These are phyloP conservation scores for Onychostoma macrolepis DNA, from an alignment of 2,113 vertebrate genomes.

Conservation along the genomic window DNA sequence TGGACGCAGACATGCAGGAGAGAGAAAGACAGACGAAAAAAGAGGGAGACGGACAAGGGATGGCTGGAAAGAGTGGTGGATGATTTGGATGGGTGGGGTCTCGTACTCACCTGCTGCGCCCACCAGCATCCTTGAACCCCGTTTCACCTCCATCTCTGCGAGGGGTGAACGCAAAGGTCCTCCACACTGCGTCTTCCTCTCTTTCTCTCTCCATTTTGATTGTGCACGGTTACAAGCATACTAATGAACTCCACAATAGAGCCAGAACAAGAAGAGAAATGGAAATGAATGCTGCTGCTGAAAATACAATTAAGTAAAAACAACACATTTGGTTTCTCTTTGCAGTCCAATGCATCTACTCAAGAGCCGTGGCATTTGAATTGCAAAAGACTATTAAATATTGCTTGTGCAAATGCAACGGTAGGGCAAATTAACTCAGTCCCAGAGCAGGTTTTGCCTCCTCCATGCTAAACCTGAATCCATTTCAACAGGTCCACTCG, in stretches of 20 bases:
- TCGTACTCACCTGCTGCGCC: constrained; percentile 41
- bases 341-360: constrained; percentile 4
- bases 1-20: constrained; percentile 72
- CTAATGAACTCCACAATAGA: constrained; percentile 16
- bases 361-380: constrained; percentile 25
- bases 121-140: neutral
- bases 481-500: neutral
- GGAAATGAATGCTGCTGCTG: constrained; percentile 26
- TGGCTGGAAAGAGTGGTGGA: constrained; percentile 13
- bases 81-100: constrained; percentile 54
- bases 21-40: constrained; percentile 39
- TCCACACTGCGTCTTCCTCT: neutral
- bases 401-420: constrained; percentile 1
- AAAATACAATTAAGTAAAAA: constrained; percentile 46
- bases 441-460: neutral
- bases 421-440: constrained; percentile 1
- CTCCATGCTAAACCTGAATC: neutral
- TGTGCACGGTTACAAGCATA: constrained; percentile 10
- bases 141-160: neutral
- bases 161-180: constrained; percentile 10
- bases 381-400: constrained; percentile 34
- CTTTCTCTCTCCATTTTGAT: constrained; percentile 14
- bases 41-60: constrained; percentile 40
- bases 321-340: constrained; percentile 29
- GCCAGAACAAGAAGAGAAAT: constrained; percentile 26